phyloP scores from a whole-genome alignment of 2,113 vertebrate species.

The Egretta garzetta region DNA sequence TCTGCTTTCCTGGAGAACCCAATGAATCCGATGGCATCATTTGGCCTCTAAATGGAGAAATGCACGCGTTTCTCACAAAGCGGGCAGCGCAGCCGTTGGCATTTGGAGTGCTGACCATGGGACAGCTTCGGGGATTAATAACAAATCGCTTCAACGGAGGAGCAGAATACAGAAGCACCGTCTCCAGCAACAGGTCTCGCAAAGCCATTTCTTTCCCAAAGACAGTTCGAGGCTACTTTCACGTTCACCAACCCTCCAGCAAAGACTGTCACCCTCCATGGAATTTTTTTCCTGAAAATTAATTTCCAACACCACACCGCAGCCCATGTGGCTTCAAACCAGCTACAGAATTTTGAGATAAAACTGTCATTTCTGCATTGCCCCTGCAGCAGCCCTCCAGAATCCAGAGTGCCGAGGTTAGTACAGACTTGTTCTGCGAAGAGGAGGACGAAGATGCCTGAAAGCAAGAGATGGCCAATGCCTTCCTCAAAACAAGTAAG shows the following conservation, averaged over 20 bases:
- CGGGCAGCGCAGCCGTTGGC: accelerated
- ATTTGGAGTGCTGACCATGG: neutral
- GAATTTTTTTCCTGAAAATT: neutral
- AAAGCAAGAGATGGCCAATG: neutral
- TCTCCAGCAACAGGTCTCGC: neutral
- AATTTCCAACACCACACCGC: neutral
- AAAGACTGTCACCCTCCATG: neutral
- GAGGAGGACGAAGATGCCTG: neutral
- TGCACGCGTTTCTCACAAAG: accelerated
- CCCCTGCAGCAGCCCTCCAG: neutral
- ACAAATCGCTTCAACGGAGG: neutral
- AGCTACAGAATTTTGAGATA: neutral
- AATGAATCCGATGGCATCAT: neutral
- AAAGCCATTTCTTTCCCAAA: neutral
- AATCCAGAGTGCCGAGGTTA: accelerated
- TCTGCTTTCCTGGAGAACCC: neutral
- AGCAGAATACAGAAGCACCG: neutral
- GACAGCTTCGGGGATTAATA: neutral
- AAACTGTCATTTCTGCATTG: neutral
- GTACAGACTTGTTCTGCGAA: accelerated
- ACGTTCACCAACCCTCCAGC: neutral
- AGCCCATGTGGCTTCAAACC: neutral
- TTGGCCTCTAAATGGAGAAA: neutral
- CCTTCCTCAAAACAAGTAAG: accelerated
- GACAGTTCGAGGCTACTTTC: neutral